Evolutionary conservation across 1,140 invertebrate species (phyloP).

Genomic region (Andrena cerasifolii): DNA sequence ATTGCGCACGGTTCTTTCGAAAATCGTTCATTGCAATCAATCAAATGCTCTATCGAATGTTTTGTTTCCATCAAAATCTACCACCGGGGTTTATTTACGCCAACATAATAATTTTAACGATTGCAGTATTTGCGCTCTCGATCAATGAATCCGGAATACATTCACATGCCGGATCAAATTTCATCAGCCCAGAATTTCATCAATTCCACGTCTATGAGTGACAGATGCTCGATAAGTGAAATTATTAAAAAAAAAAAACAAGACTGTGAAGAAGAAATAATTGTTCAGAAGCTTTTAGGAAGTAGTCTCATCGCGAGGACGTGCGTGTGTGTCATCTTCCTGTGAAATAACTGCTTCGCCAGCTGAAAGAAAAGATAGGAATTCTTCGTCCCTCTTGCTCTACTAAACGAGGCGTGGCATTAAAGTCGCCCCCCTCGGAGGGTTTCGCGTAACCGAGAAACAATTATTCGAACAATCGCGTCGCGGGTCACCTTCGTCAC

Average conservation of each 20-base stretch:
- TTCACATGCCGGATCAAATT: too few relatives aligned
- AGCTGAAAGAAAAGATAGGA: background rate
- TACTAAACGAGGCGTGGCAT: slow-evolving; percentile 12
- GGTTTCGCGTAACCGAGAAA: slow-evolving; percentile 35
- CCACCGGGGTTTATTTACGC: too few relatives aligned
- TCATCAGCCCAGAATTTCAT: too few relatives aligned
- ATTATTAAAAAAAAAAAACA: background rate
- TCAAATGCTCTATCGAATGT: too few relatives aligned
- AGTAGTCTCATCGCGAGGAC: background rate
- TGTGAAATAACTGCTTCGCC: too few relatives aligned
- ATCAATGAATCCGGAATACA: too few relatives aligned
- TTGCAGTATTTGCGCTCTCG: too few relatives aligned
- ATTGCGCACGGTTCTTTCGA: background rate
- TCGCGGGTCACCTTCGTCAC: slow-evolving; percentile 63
- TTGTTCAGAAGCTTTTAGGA: too few relatives aligned
- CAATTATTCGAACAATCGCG: slow-evolving; percentile 47
- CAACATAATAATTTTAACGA: too few relatives aligned
- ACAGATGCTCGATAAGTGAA: background rate
- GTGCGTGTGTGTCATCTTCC: too few relatives aligned
- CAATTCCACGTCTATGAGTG: too few relatives aligned
- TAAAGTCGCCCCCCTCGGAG: slow-evolving; percentile 3
- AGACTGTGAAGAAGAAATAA: background rate
- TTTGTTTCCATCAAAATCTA: too few relatives aligned
- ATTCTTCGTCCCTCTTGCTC: background rate
- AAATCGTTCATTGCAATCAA: background rate